These are phyloP conservation scores for Andrena bicolor DNA, from an alignment of 2,888 invertebrate species.

Conservation along the genomic window DNA sequence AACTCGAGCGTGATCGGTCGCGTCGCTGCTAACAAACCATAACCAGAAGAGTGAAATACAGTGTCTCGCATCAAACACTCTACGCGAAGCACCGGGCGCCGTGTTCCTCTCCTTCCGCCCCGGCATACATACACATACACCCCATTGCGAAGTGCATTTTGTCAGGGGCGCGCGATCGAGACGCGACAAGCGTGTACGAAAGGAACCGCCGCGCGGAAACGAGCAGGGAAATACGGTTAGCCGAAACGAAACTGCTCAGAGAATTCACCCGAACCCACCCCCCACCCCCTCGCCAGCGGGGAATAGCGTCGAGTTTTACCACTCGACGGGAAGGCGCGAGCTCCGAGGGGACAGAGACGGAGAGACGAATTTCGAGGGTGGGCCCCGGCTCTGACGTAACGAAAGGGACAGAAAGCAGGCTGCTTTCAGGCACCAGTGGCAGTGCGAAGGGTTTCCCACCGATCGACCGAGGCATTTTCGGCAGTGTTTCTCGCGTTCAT, in stretches of 20 bases:
- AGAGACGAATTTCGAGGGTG: slow-evolving; percentile 7
- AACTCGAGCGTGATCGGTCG: no score
- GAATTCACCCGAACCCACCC: slow-evolving; percentile 12
- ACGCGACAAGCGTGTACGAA: slow-evolving; percentile 44
- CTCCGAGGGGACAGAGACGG: neutral
- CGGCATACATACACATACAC: slow-evolving; percentile 11
- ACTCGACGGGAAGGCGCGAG: neutral
- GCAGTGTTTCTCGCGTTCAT: slow-evolving; percentile 52
- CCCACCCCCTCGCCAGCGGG: neutral
- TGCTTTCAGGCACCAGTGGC: slow-evolving; percentile 8
- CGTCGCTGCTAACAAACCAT: no score
- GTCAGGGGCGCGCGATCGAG: slow-evolving; percentile 24
- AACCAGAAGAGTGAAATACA: no score
- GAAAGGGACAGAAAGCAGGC: slow-evolving; percentile 12
- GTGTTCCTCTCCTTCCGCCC: slow-evolving; percentile 11
- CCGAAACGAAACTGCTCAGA: slow-evolving; percentile 56
- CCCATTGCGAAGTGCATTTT: slow-evolving; percentile 39
- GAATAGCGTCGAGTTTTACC: slow-evolving; percentile 36
- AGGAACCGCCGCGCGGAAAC: slow-evolving; percentile 45
- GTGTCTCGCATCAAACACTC: neutral
- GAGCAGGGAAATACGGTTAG: slow-evolving; percentile 56
- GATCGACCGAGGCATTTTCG: slow-evolving; percentile 59
- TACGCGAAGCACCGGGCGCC: slow-evolving; percentile 6
- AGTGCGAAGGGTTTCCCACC: slow-evolving; percentile 30
- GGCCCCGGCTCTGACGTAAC: neutral